A percentile compares a stretch with the other conserved stretches of the same genome.
These are phyloP conservation scores for Epinephelus awoara DNA, from an alignment of 2,797 vertebrate genomes.

Conservation along the genomic window DNA sequence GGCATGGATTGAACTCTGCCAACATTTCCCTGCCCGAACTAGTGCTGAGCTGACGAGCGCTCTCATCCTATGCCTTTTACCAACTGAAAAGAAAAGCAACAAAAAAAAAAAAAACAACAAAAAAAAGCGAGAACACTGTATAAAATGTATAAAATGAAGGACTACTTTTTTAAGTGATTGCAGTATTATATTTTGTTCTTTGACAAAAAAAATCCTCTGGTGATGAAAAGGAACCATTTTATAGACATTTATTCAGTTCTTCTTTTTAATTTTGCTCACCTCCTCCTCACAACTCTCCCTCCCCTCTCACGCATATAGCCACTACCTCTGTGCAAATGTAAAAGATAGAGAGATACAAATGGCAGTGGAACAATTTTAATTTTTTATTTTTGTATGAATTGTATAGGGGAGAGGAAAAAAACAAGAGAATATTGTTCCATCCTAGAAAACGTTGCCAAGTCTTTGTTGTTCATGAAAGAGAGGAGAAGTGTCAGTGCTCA, in stretches of 20 bases:
- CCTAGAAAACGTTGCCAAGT: conserved; percentile 75
- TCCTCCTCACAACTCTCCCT: conserved; percentile 71
- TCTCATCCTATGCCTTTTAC: conserved; percentile 86
- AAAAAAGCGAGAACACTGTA: conserved; percentile 85
- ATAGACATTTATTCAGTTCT: conserved; percentile 84
- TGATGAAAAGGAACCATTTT: conserved; percentile 86
- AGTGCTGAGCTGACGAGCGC: conserved; percentile 68
- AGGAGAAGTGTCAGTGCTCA: conserved; percentile 60
- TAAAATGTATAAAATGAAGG: conserved; percentile 95
- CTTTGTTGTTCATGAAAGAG: conserved; percentile 70
- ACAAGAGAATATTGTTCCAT: conserved; percentile 78
- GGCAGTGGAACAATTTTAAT: conserved; percentile 83
- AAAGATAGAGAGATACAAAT: conserved; percentile 78
- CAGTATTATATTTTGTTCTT: conserved; percentile 99
- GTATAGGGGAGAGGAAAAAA: conserved; percentile 70
- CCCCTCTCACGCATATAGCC: conserved; percentile 86
- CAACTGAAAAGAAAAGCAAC: conserved; percentile 77
- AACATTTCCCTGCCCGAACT: conserved; percentile 65
- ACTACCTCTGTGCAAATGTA: conserved; percentile 88
- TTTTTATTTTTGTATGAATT: conserved; percentile 91
- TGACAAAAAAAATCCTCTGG: conserved; percentile 82
- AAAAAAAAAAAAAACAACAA: conserved; percentile 77
- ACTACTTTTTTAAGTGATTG: conserved; percentile 99
- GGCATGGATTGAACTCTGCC: conserved; percentile 68
- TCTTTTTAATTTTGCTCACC: conserved; percentile 81